Conservation (phyloP, 1,140 invertebrate genomes). For the Paramacrobiotus metropolitanus region DNA sequence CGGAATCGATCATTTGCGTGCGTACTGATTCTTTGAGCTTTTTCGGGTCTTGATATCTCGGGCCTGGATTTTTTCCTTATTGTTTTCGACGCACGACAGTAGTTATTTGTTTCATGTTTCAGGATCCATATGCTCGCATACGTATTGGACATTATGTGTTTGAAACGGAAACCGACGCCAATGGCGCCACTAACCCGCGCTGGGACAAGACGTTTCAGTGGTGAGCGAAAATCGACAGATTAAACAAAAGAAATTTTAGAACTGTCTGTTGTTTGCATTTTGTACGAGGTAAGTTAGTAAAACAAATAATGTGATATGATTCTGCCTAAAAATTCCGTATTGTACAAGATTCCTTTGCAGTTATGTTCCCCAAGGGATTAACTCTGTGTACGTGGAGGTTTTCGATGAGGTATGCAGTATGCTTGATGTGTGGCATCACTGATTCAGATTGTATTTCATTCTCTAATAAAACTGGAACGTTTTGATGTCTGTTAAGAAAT, state of each 20-base stretch:
- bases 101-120: too few species aligned
- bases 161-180: background rate
- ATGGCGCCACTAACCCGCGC: slow-evolving; percentile 1
- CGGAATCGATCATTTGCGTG: background rate
- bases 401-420: slow-evolving; percentile 27
- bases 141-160: slow-evolving; percentile 1
- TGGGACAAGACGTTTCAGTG: background rate
- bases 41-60: background rate
- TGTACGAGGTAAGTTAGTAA: too few species aligned
- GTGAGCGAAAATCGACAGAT: background rate
- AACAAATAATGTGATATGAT: too few species aligned
- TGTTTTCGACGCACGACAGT: too few species aligned
- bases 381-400: slow-evolving; percentile 29
- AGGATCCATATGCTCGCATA: background rate
- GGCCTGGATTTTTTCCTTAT: too few species aligned
- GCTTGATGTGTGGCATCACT: too few species aligned
- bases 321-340: background rate
- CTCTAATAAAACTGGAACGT: background rate
- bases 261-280: too few species aligned
- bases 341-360: slow-evolving; percentile 15
- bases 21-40: background rate
- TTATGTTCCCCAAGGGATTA: slow-evolving; percentile 26
- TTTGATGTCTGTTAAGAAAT: background rate
- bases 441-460: background rate
- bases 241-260: too few species aligned